phyloP scores from a whole-genome alignment of 2,113 vertebrate species.

The Triplophysa dalaica region DNA sequence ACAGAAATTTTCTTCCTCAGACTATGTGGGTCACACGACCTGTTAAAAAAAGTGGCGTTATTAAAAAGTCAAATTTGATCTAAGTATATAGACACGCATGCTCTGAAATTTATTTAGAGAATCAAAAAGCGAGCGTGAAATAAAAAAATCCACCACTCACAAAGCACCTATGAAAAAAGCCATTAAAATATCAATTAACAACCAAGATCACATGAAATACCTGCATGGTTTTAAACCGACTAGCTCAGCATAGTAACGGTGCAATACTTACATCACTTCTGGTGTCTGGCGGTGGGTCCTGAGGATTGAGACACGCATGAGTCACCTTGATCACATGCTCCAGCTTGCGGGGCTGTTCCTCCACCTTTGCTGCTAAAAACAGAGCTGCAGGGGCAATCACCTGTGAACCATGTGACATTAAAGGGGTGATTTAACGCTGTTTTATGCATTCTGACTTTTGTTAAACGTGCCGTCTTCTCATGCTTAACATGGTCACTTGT shows the following conservation, averaged over 20 bases:
- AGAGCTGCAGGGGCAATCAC: slow-evolving; percentile 89
- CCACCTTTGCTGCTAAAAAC: slow-evolving; percentile 95
- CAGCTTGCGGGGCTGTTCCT: slow-evolving; percentile 94
- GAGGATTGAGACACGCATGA: slow-evolving; percentile 89
- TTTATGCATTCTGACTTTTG: no score
- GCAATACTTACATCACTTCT: slow-evolving; percentile 84
- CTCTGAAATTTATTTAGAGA: not conserved
- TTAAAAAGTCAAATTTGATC: not conserved
- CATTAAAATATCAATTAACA: no score
- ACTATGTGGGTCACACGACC: not conserved
- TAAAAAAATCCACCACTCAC: not conserved
- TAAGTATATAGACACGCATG: not conserved
- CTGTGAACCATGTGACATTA: slow-evolving; percentile 58
- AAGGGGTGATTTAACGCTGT: not conserved
- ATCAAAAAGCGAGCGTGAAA: not conserved
- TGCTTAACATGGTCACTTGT: no score
- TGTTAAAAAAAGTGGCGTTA: slow-evolving; percentile 12
- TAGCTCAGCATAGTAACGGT: not conserved
- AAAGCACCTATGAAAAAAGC: no score
- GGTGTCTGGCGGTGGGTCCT: slow-evolving; percentile 87
- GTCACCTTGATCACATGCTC: slow-evolving; percentile 96
- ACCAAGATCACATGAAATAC: no score
- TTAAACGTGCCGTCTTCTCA: no score
- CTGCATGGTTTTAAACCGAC: no score
- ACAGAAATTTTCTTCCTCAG: slow-evolving; percentile 8